Conservation (phyloP, 2,113 vertebrate species). For the Clupea harengus region DNA sequence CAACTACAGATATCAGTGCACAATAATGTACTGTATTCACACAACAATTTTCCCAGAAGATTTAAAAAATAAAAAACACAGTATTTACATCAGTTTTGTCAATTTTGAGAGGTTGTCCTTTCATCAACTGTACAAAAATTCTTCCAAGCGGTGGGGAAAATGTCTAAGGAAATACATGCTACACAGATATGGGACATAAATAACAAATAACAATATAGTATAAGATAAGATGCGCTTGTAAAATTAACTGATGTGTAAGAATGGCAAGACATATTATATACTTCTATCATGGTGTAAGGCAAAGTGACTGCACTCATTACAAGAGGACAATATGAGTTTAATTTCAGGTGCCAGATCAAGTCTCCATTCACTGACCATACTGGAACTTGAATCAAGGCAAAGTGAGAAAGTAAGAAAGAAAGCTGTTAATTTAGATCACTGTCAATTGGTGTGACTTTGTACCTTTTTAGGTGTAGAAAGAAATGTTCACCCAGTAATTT, state of each 20-base stretch:
- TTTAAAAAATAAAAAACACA: not conserved
- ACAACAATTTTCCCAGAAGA: not conserved
- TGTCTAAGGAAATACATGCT: not conserved
- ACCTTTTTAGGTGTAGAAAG: not conserved
- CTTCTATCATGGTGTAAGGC: not conserved
- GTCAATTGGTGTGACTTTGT: not conserved
- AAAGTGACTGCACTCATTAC: not conserved
- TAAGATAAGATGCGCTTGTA: constrained; percentile 17
- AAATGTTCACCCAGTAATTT: not conserved
- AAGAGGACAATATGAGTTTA: not conserved
- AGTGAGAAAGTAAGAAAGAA: not conserved
- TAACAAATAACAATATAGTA: not conserved
- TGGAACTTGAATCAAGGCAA: not conserved
- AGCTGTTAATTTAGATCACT: constrained; percentile 8
- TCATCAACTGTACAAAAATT: not conserved
- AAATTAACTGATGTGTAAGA: not conserved
- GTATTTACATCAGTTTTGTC: not conserved
- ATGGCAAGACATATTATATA: not conserved
- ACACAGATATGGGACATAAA: constrained; percentile 10
- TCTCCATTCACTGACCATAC: not conserved
- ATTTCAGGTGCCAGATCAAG: not conserved
- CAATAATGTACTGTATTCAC: constrained; percentile 7
- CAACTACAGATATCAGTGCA: not conserved
- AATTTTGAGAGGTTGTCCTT: not conserved
- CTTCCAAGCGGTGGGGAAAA: not conserved